Conservation (phyloP, 2,113 vertebrate genomes). For the Megalops atlanticus region DNA sequence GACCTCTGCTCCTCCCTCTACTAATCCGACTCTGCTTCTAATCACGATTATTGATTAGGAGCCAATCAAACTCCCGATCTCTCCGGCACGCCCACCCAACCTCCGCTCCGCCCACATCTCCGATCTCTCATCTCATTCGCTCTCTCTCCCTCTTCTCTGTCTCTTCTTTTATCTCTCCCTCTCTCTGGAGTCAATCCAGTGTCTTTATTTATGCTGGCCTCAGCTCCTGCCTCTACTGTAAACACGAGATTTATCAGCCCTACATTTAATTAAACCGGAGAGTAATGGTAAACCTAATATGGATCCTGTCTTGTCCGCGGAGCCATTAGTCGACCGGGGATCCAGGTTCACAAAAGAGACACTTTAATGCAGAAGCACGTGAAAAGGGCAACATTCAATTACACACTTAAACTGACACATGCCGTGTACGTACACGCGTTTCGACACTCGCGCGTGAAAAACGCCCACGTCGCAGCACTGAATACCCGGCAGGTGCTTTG, state of each 20-base stretch:
- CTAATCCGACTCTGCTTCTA: not conserved
- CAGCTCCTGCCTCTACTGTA: slow-evolving; percentile 58
- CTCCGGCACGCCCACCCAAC: not conserved
- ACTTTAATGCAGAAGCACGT: slow-evolving; percentile 13
- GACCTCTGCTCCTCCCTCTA: not conserved
- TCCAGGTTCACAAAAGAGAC: slow-evolving; percentile 10
- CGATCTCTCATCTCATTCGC: slow-evolving; percentile 36
- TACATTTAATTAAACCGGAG: slow-evolving; percentile 68
- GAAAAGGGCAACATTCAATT: slow-evolving; percentile 20
- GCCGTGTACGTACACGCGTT: not conserved
- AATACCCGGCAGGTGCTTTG: not conserved
- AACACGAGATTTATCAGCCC: slow-evolving; percentile 60
- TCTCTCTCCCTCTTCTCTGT: slow-evolving; percentile 25
- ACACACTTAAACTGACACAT: not conserved
- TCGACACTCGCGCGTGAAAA: not conserved
- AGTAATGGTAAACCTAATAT: slow-evolving; percentile 56
- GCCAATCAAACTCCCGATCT: not conserved
- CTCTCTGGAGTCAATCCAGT: slow-evolving; percentile 50
- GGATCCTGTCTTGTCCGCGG: slow-evolving; percentile 52
- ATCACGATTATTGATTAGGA: slow-evolving; percentile 18
- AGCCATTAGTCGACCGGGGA: slow-evolving; percentile 34
- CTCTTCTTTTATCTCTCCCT: not conserved
- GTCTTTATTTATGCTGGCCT: slow-evolving; percentile 51
- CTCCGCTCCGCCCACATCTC: not conserved
- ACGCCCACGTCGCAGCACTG: not conserved